Conservation (phyloP, 2,888 invertebrate genomes). For the Phyto melanocephala region DNA sequence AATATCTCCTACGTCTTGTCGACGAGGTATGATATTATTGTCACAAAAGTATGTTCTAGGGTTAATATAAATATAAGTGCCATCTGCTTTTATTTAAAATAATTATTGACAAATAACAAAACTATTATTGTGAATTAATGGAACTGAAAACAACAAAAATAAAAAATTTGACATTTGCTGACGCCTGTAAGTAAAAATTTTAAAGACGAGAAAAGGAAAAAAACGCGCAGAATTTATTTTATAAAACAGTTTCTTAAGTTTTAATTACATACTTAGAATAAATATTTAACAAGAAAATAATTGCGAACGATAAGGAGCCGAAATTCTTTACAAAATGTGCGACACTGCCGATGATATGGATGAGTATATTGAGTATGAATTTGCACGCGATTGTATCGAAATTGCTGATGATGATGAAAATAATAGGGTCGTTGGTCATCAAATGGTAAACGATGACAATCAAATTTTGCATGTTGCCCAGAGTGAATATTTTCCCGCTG, state of each 20-base stretch:
- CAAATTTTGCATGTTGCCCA: neutral
- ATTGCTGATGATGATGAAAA: constrained; percentile 52
- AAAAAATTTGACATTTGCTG: constrained; percentile 44
- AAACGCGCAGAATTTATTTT: constrained; percentile 43
- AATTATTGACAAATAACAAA: too few relatives aligned
- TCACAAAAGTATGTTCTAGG: too few relatives aligned
- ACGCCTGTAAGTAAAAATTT: constrained; percentile 44
- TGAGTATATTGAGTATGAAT: constrained; percentile 73
- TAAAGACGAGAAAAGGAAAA: neutral
- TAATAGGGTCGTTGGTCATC: constrained; percentile 27
- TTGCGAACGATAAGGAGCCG: too few relatives aligned
- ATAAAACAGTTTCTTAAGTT: neutral
- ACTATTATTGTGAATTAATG: constrained; percentile 29
- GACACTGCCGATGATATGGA: constrained; percentile 68
- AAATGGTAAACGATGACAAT: neutral
- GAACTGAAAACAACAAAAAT: constrained; percentile 2
- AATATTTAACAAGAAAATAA: too few relatives aligned
- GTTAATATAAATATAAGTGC: too few relatives aligned
- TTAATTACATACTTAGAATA: neutral
- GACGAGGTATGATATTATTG: too few relatives aligned
- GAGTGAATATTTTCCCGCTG: constrained; percentile 28
- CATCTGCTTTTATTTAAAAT: too few relatives aligned
- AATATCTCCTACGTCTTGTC: too few relatives aligned
- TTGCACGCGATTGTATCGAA: constrained; percentile 64
- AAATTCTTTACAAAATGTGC: constrained; percentile 61